Base-by-base conservation (phyloP, 2,113 vertebrate species). In the Zapus hudsonius region DNA sequence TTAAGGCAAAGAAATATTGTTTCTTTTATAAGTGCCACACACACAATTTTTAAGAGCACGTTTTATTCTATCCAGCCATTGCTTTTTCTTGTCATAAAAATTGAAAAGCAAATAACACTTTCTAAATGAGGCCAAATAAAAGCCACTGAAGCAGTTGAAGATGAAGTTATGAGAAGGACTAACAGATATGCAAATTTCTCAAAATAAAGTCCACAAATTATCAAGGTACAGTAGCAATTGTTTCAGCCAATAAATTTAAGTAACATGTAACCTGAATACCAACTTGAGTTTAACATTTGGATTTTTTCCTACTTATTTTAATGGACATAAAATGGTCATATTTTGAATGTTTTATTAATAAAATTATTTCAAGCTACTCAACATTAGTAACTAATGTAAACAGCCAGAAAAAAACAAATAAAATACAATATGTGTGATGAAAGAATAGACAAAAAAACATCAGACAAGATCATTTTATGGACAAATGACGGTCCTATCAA, bases 111-210 rank as follows among this genome's bases (percentile, higher is more conserved):
- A 80, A 92, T 80, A 92, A 91, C 47, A 95, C 25, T 9, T 90
- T 92, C 88, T 93, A 93, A 97, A 87, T 67, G 23, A 96, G 44
- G 81, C 29, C 52, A 92, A 72, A 81, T 82, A 73, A 91, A 94
- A 83, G 7, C 55, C 66, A 88, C 27, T 75, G 61, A 95, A 78
- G 76, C 38, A 81, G 90, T 81, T 57, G 36, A 82, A 38, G 40
- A 79, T 47, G 94, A 88, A 89, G 29, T 81, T 92, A 93, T 92
- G 87, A 87, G 3, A 31, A 76, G 42, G 89, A 89, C 87, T 84
- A 69, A 78, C 4, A 27, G 27, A 6, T 19, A 64, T 81, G 19
- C 44, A 20, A 73, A 78, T 44, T 33, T 55, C 22, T 57, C 25
- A 33, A 70, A 64, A 36, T 12, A 87, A 83, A 74, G 36, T 1